These are phyloP conservation scores for Pseudomyrmex cubaensis DNA, from an alignment of 1,140 invertebrate species.

Conservation along the genomic window DNA sequence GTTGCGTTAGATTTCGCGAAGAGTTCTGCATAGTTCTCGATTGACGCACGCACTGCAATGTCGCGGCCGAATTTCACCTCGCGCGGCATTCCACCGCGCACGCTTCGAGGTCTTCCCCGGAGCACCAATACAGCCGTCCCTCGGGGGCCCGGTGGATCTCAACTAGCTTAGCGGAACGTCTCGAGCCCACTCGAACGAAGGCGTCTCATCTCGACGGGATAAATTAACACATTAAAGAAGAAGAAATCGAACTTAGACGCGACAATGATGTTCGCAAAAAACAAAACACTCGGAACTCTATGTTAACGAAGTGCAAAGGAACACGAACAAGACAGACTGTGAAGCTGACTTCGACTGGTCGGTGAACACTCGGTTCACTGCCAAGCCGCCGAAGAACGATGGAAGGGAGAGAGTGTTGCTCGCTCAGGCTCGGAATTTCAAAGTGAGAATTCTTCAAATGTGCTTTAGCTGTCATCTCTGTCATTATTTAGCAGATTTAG, in stretches of 20 bases:
- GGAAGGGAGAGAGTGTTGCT: constrained; percentile 48
- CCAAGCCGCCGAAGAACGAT: constrained; percentile 3
- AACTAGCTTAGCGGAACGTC: constrained; percentile 4
- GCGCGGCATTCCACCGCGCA: constrained; percentile 37
- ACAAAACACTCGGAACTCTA: background rate
- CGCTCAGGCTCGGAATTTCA: constrained; percentile 50
- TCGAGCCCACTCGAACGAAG: background rate
- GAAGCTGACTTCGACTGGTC: constrained; percentile 47
- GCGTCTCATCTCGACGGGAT: background rate
- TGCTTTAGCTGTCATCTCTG: too few species aligned
- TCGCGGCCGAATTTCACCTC: constrained; percentile 43
- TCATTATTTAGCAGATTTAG: too few species aligned
- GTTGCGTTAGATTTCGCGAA: background rate
- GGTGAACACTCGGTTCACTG: constrained; percentile 35
- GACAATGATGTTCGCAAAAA: background rate
- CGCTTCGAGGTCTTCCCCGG: constrained; percentile 27
- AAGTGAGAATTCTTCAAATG: background rate
- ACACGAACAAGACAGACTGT: constrained; percentile 10
- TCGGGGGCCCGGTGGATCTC: background rate
- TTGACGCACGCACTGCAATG: constrained; percentile 10
- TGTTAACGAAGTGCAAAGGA: background rate
- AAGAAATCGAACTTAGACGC: background rate
- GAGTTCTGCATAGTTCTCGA: constrained; percentile 5
- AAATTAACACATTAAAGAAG: background rate
- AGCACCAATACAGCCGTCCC: background rate